phyloP scores from a whole-genome alignment of 2,797 vertebrate species.

The Melanotaenia boesemani region DNA sequence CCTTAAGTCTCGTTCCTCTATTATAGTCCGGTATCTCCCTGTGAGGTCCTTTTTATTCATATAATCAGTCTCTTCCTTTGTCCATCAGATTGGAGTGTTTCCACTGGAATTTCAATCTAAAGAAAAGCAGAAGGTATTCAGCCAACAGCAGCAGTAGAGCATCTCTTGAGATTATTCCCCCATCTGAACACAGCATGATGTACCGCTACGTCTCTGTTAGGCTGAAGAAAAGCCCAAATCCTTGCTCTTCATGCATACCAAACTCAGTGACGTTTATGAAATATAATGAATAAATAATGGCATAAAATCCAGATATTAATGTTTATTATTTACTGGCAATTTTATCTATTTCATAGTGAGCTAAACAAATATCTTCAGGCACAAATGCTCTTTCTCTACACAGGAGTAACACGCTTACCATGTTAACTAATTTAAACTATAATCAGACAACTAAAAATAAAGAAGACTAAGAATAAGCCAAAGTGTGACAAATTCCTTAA shows the following conservation, averaged over 20 bases:
- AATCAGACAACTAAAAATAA: too few relatives aligned
- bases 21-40: not conserved
- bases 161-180: too few relatives aligned
- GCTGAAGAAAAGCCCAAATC: not conserved
- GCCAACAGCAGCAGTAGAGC: not conserved
- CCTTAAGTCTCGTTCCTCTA: not conserved
- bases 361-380: not conserved
- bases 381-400: not conserved
- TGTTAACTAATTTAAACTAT: not conserved
- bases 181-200: not conserved
- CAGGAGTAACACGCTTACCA: not conserved
- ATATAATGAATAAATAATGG: too few relatives aligned
- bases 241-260: too few relatives aligned
- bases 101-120: not conserved
- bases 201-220: too few relatives aligned
- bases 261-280: too few relatives aligned
- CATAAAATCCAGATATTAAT: not conserved
- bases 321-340: not conserved
- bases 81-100: not conserved
- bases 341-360: not conserved
- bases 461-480: too few relatives aligned
- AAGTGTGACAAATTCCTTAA: too few relatives aligned
- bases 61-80: not conserved
- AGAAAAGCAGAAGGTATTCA: not conserved
- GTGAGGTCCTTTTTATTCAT: not conserved